Conservation (phyloP, 2,888 invertebrate species). For the Lasius fuliginosus region DNA sequence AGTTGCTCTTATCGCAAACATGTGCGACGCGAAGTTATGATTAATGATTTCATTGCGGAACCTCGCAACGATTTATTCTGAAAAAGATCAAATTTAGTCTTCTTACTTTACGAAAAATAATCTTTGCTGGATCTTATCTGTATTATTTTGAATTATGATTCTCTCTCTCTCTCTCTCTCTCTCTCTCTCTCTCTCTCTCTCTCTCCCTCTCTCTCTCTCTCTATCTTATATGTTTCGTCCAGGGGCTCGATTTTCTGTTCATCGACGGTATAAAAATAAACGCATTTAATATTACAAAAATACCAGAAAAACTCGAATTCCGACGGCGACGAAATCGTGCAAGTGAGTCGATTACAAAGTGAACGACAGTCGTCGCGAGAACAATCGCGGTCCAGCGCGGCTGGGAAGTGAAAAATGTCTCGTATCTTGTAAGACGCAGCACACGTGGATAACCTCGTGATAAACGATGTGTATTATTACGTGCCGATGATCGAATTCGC, state of each 20-base stretch:
- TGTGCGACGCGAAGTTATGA: background rate
- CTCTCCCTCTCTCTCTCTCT: background rate
- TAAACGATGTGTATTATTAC: constrained; percentile 12
- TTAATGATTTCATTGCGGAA: background rate
- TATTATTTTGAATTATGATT: background rate
- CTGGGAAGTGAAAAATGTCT: constrained; percentile 29
- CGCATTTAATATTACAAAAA: background rate
- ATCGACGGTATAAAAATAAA: background rate
- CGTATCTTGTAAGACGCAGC: background rate
- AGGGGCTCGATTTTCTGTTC: background rate
- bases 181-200: background rate
- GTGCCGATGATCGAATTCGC: constrained; percentile 35
- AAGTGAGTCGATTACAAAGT: constrained; percentile 4
- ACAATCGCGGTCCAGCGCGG: background rate
- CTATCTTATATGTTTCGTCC: background rate
- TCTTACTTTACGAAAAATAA: background rate
- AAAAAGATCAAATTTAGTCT: background rate
- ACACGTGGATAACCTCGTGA: constrained; percentile 16
- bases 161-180: background rate
- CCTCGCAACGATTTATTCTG: background rate
- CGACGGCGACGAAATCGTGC: background rate
- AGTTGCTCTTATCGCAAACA: background rate
- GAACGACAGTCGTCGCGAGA: constrained; percentile 22
- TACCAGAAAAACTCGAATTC: background rate
- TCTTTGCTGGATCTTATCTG: background rate